Evolutionary conservation across 2,888 invertebrate genomes (phyloP).

Genomic region (Therioaphis trifolii): DNA sequence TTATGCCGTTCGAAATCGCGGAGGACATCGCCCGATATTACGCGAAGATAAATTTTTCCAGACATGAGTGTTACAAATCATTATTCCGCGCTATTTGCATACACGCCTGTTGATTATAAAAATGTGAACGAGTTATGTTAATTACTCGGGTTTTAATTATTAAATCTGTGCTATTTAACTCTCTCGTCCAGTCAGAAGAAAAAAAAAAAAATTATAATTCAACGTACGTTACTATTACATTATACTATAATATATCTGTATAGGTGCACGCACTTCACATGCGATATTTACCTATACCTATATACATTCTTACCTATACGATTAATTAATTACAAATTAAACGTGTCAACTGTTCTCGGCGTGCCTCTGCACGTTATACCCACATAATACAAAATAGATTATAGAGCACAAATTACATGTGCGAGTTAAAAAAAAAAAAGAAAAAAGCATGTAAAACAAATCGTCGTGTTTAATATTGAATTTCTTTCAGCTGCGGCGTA

Average conservation of each 20-base stretch:
- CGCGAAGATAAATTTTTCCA: conserved; percentile 12
- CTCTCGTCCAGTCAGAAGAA: not conserved
- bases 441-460: no score
- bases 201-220: not conserved
- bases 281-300: not conserved
- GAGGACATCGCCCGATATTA: not conserved
- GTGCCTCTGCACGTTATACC: no score
- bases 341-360: no score
- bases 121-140: conserved; percentile 53
- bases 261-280: not conserved
- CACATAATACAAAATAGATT: no score
- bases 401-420: no score
- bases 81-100: conserved; percentile 12
- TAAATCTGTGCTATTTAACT: conserved; percentile 28
- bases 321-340: no score
- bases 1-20: not conserved
- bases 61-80: conserved; percentile 27
- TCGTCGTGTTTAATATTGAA: no score
- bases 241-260: not conserved
- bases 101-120: conserved; percentile 37
- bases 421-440: no score
- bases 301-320: no score
- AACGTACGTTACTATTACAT: not conserved
- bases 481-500: no score
- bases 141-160: conserved; percentile 39